Percentiles rank a stretch among this genome's conserved stretches.
phyloP scores from a whole-genome alignment of 2,113 vertebrate species.

The Polypterus bichir region DNA sequence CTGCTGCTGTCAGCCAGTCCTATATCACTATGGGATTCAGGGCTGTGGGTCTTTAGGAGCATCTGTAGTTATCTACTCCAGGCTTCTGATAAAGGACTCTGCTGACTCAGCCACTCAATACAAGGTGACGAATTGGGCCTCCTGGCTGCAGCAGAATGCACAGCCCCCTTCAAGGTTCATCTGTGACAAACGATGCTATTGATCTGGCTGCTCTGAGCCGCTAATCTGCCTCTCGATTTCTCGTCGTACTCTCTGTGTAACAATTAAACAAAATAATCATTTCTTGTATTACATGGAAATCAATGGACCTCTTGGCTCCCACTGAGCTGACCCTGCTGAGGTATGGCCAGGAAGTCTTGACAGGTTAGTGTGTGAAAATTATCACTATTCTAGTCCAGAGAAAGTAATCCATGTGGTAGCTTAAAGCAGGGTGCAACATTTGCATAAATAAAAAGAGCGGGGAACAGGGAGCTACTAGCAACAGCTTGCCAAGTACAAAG shows the following conservation, averaged over 20 bases:
- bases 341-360: conserved; percentile 42
- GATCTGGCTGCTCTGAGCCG: conserved; percentile 75
- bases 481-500: too few relatives aligned
- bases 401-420: too few relatives aligned
- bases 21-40: too few relatives aligned
- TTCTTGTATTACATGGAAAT: conserved; percentile 97
- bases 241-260: conserved; percentile 68
- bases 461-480: too few relatives aligned
- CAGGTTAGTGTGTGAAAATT: conserved; percentile 24
- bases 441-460: too few relatives aligned
- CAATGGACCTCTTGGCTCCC: conserved; percentile 80
- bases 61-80: too few relatives aligned
- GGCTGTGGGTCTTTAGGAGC: too few relatives aligned
- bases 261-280: conserved; percentile 87
- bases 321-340: conserved; percentile 46
- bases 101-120: conserved; percentile 80
- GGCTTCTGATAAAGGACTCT: conserved; percentile 80
- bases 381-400: too few relatives aligned
- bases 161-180: conserved; percentile 56
- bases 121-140: conserved; percentile 35
- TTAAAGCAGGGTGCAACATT: too few relatives aligned
- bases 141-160: conserved; percentile 40
- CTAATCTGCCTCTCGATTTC: conserved; percentile 77
- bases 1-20: too few relatives aligned
- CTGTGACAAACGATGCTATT: conserved; percentile 90